Base-by-base conservation (phyloP, 2,888 invertebrate genomes). In the Drosophila gaucha region DNA sequence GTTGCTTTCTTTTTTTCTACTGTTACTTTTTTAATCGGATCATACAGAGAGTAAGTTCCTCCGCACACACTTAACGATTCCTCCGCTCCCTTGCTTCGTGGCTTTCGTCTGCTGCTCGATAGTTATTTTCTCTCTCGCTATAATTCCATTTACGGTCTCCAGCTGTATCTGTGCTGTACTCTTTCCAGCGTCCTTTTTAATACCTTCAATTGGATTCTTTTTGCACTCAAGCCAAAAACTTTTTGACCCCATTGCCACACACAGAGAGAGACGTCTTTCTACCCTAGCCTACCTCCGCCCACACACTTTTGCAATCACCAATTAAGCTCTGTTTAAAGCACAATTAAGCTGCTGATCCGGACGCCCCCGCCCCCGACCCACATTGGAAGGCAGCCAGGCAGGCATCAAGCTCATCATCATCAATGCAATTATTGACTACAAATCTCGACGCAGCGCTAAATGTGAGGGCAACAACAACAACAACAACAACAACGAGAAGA, bases 341-440 rank as follows among this genome's bases (percentile, higher is more conserved):
- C 86, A 80, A 82, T 82, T 86, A 86, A 86, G 84, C 52, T 47
- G 63, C 63, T 16, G 31, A 20, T 47, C 36, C 47, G 8, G 46
- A 24, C 47, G 39, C 14, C 28, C 33, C 16, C 10, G n/a, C 8
- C 10, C 26, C 18, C 30, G n/a, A n/a, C n/a, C n/a, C n/a, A n/a
- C n/a, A 9, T 22, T 26, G 35, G 14, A 39, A 35, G 18, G 20
- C 28, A 26, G 16, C 14, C 28, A 39, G 26, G 20, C 64, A n/a
- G 18, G 10, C 28, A 28, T 49, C 63, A 56, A 75, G 71, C 72
- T 73, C 75, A 74, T 68, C 69, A 67, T 78, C 84, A 77, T 84
- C 86, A 82, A 86, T 82, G 86, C 80, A 82, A 82, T 82, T 82
- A 82, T 82, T 82, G 84, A 83, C 78, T 77, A 86, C 80, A 86